Evolutionary conservation across 2,888 invertebrate genomes (phyloP).

Genomic region (Platycheirus rosarum): DNA sequence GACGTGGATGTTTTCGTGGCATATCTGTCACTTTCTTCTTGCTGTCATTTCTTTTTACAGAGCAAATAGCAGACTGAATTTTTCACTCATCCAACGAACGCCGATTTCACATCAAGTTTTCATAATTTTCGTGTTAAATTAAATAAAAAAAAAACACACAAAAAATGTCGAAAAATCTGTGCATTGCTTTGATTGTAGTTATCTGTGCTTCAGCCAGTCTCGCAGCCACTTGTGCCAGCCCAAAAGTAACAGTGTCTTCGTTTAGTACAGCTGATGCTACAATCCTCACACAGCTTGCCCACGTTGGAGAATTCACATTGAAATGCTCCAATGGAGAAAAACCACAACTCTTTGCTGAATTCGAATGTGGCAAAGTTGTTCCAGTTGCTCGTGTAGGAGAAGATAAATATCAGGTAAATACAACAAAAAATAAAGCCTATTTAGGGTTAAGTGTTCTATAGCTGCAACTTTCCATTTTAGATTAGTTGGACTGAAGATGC

Average conservation of each 20-base stretch:
- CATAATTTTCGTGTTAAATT: slow-evolving; percentile 9
- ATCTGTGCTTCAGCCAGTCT: slow-evolving; percentile 75
- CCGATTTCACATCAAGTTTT: slow-evolving; percentile 21
- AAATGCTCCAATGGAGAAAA: slow-evolving; percentile 89
- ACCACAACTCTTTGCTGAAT: slow-evolving; percentile 93
- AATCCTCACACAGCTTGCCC: slow-evolving; percentile 94
- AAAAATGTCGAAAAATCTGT: slow-evolving; percentile 77
- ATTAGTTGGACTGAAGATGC: slow-evolving; percentile 97
- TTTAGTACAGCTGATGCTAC: slow-evolving; percentile 97
- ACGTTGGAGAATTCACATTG: slow-evolving; percentile 94
- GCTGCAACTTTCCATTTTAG: slow-evolving; percentile 82
- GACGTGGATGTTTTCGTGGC: slow-evolving; percentile 73
- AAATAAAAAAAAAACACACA: not conserved
- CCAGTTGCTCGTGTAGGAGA: slow-evolving; percentile 91
- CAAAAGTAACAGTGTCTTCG: slow-evolving; percentile 88
- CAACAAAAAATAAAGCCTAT: not conserved
- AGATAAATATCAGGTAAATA: slow-evolving; percentile 93
- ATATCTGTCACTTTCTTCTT: slow-evolving; percentile 44
- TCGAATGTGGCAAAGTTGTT: slow-evolving; percentile 90
- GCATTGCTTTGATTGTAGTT: slow-evolving; percentile 76
- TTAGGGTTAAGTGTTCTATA: not conserved
- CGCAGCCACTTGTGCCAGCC: slow-evolving; percentile 84
- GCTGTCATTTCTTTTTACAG: slow-evolving; percentile 48
- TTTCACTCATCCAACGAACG: slow-evolving; percentile 23
- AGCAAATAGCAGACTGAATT: slow-evolving; percentile 62